Conservation (phyloP, 92 coral and sea anemone genomes). For the Porites divaricata region DNA sequence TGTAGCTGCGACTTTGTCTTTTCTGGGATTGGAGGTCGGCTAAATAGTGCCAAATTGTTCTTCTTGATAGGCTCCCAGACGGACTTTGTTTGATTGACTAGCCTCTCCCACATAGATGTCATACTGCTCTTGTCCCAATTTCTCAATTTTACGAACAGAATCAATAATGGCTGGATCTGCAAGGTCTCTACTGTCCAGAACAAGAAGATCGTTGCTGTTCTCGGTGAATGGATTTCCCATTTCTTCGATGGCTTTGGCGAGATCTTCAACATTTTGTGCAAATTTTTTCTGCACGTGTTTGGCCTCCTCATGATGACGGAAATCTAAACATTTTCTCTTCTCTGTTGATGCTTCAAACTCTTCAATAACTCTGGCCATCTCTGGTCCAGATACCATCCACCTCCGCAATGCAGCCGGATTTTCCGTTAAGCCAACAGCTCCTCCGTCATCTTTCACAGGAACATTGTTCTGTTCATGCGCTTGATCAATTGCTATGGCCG, state of each 20-base stretch:
- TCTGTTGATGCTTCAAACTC: conserved; percentile 41
- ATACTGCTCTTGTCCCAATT: conserved; percentile 35
- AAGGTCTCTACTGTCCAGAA: conserved; percentile 59
- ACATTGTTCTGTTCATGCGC: conserved; percentile 55
- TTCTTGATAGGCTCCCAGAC: conserved; percentile 50
- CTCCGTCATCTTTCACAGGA: conserved; percentile 49
- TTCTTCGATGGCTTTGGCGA: conserved; percentile 29
- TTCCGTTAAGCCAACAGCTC: conserved; percentile 45
- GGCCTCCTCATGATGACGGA: conserved; percentile 46
- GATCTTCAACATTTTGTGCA: conserved; percentile 22
- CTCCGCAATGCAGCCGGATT: conserved; percentile 25
- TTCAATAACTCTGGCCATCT: conserved; percentile 35
- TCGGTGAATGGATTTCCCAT: conserved; percentile 59
- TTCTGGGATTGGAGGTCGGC: conserved; percentile 26
- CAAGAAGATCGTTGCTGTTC: conserved; percentile 45
- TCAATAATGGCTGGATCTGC: conserved; percentile 29
- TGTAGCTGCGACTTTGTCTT: conserved; percentile 63
- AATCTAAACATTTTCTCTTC: neutral
- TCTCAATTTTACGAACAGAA: conserved; percentile 48
- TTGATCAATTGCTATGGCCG: conserved; percentile 38
- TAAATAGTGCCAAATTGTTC: conserved; percentile 56
- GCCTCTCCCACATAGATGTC: conserved; percentile 22
- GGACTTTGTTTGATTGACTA: conserved; percentile 24
- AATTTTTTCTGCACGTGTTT: conserved; percentile 40
- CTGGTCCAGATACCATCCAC: conserved; percentile 56